phyloP scores from a whole-genome alignment of 2,888 invertebrate species.

The Drosophila tanythrix region DNA sequence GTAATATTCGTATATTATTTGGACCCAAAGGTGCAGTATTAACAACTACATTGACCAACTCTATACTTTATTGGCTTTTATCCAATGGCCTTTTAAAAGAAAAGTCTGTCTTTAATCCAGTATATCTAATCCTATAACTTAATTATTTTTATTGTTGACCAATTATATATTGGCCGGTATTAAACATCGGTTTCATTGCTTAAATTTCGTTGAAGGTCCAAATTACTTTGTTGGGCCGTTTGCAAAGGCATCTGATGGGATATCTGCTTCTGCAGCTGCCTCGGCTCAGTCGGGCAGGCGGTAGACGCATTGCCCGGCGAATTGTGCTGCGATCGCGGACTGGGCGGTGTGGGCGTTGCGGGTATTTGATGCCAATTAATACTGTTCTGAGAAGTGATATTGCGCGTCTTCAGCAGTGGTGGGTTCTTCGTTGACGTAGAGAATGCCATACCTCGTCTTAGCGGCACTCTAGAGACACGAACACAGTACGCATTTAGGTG shows the following conservation, averaged over 20 bases:
- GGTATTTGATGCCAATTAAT: constrained; percentile 84
- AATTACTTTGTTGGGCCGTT: constrained; percentile 53
- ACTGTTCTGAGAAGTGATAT: constrained; percentile 87
- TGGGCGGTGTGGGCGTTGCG: constrained; percentile 80
- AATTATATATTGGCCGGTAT: constrained; percentile 39
- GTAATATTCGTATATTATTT: constrained; percentile 50
- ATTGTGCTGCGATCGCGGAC: constrained; percentile 71
- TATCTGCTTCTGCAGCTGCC: constrained; percentile 58
- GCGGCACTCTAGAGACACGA: constrained; percentile 86
- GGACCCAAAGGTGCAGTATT: constrained; percentile 67
- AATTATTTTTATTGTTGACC: constrained; percentile 6
- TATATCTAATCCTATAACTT: constrained; percentile 7
- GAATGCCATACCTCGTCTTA: constrained; percentile 89
- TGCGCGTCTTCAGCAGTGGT: constrained; percentile 92
- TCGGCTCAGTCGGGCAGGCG: constrained; percentile 37
- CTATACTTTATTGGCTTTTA: neutral
- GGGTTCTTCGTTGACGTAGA: constrained; percentile 91
- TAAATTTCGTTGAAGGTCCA: constrained; percentile 59
- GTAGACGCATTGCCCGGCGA: constrained; percentile 43
- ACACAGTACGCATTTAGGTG: constrained; percentile 55
- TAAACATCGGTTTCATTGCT: constrained; percentile 84
- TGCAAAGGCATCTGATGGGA: constrained; percentile 64
- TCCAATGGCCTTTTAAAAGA: constrained; percentile 1
- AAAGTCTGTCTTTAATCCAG: constrained; percentile 4
- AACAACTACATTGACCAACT: constrained; percentile 24